Conservation (phyloP, 2,888 invertebrate species). For the Resseliella maxima region DNA sequence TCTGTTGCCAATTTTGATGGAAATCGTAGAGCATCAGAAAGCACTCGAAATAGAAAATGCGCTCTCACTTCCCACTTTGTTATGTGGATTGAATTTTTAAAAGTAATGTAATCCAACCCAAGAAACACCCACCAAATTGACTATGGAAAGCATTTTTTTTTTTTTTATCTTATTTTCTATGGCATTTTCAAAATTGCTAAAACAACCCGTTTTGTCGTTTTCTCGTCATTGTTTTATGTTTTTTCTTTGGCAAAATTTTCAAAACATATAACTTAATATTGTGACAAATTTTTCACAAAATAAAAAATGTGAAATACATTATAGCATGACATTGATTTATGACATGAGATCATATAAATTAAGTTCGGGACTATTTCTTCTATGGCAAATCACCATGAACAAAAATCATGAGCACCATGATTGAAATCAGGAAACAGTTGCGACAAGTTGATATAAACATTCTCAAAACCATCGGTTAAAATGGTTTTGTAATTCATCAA, state of each 20-base stretch:
- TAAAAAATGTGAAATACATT: not conserved
- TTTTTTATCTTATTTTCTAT: not conserved
- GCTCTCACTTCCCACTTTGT: not conserved
- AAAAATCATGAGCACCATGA: not conserved
- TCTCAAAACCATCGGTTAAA: not conserved
- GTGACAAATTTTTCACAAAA: not conserved
- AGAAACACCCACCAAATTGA: not conserved
- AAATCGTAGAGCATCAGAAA: not conserved
- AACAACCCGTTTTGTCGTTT: too few relatives aligned
- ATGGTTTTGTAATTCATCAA: too few relatives aligned
- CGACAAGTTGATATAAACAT: not conserved
- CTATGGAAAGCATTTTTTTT: not conserved
- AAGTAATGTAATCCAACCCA: not conserved
- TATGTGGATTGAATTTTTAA: conserved; percentile 28
- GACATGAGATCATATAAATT: not conserved
- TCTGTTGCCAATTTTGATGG: not conserved
- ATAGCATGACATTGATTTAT: conserved; percentile 7
- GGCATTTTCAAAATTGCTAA: not conserved
- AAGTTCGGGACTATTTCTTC: not conserved
- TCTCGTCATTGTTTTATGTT: too few relatives aligned
- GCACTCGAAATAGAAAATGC: not conserved
- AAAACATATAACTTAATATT: not conserved
- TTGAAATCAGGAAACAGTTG: conserved; percentile 1
- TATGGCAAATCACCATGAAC: not conserved
- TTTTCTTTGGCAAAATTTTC: not conserved